Percentiles rank a stretch among this genome's conserved stretches.
phyloP scores from a whole-genome alignment of 2,113 vertebrate genomes.

The Cephalopterus ornatus region DNA sequence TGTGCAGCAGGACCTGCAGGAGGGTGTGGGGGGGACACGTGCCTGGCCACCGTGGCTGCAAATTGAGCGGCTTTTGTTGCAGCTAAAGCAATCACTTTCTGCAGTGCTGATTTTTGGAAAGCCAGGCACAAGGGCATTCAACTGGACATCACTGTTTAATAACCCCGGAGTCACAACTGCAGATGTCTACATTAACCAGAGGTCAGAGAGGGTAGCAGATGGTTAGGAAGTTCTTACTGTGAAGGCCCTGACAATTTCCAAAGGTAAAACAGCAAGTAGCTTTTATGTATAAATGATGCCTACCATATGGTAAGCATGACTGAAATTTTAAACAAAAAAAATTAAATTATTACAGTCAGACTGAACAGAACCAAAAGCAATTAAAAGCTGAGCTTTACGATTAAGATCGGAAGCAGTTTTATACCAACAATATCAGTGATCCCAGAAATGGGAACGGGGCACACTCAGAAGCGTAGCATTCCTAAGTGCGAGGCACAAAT shows the following conservation, averaged over 20 bases:
- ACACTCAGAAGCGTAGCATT: background rate
- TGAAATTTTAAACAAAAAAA: slow-evolving; percentile 65
- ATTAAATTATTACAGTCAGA: slow-evolving; percentile 56
- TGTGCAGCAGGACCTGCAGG: background rate
- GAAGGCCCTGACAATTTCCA: slow-evolving; percentile 69
- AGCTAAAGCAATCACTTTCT: background rate
- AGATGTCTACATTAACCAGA: slow-evolving; percentile 69
- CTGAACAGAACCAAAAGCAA: slow-evolving; percentile 52
- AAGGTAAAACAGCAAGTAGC: slow-evolving; percentile 74
- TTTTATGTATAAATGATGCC: slow-evolving; percentile 74
- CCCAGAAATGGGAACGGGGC: background rate
- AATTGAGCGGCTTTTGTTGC: background rate
- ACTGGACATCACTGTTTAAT: slow-evolving; percentile 64
- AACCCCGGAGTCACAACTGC: slow-evolving; percentile 64
- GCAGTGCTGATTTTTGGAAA: slow-evolving; percentile 11
- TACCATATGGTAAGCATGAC: slow-evolving; percentile 69
- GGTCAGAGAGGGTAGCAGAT: slow-evolving; percentile 70
- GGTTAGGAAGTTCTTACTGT: slow-evolving; percentile 73
- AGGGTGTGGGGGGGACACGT: fast-evolving
- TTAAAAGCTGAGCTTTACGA: slow-evolving; percentile 40
- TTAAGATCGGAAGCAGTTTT: slow-evolving; percentile 6
- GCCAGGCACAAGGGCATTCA: slow-evolving; percentile 66
- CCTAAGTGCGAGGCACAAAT: background rate
- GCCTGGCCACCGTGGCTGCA: background rate
- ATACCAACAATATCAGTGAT: slow-evolving; percentile 1